Evolutionary conservation across 2,113 vertebrate genomes (phyloP).

Genomic region (Gambusia holbrooki): DNA sequence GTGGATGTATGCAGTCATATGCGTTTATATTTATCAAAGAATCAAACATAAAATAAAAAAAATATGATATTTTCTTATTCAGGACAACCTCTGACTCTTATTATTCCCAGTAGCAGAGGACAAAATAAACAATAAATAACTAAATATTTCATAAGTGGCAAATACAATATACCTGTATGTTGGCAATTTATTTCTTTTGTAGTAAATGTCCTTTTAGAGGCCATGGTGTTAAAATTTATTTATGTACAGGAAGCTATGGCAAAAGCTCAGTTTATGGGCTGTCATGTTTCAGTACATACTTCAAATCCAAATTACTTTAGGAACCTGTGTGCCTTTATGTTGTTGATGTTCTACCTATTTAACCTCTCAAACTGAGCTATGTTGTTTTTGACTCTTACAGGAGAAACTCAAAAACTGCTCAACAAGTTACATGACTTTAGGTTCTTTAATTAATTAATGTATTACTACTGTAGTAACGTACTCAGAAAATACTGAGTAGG

Average conservation of each 20-base stretch:
- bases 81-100: no score
- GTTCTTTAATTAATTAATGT: no score
- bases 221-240: not conserved
- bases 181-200: constrained; percentile 1
- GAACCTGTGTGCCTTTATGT: no score
- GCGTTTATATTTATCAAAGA: constrained; percentile 30
- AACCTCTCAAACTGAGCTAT: no score
- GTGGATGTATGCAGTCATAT: constrained; percentile 11
- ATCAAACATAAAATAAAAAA: not conserved
- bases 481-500: no score
- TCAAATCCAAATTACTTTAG: not conserved
- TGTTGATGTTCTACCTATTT: no score
- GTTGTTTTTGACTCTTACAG: no score
- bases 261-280: not conserved
- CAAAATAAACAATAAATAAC: not conserved
- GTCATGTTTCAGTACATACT: not conserved
- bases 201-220: constrained; percentile 18
- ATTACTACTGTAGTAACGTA: no score
- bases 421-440: no score
- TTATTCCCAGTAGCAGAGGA: no score
- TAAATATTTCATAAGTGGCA: not conserved
- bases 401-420: no score
- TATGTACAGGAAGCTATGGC: not conserved
- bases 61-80: not conserved
- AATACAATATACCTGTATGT: not conserved